phyloP scores from a whole-genome alignment of 2,888 invertebrate genomes.

The Coelinius sp. region DNA sequence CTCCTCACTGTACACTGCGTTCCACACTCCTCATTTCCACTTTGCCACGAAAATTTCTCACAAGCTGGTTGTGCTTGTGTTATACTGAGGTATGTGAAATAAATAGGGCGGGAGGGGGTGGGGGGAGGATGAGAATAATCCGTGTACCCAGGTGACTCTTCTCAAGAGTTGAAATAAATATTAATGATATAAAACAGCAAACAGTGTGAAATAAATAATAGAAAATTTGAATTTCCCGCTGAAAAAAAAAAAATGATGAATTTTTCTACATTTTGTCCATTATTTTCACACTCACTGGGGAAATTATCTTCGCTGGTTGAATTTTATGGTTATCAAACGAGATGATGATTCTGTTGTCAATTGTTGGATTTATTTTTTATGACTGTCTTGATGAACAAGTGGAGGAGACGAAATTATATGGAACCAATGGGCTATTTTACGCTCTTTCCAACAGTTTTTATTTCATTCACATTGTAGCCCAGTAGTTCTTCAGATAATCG shows the following conservation, averaged over 20 bases:
- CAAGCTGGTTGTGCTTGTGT: constrained; percentile 2
- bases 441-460: too few species aligned
- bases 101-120: background rate
- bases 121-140: background rate
- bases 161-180: background rate
- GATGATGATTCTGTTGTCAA: too few species aligned
- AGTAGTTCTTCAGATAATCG: background rate
- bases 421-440: too few species aligned
- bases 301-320: too few species aligned
- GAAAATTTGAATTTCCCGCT: background rate
- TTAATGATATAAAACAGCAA: background rate
- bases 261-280: background rate
- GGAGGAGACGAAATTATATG: too few species aligned
- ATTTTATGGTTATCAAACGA: too few species aligned
- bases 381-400: too few species aligned
- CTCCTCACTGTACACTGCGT: constrained; percentile 10
- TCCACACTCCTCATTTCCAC: constrained; percentile 1
- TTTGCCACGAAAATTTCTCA: constrained; percentile 24
- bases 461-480: background rate
- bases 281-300: too few species aligned
- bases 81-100: background rate
- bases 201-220: background rate
- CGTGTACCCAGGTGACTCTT: constrained; percentile 2
- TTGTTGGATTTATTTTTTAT: too few species aligned
- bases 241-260: background rate